A percentile compares a stretch with the other conserved stretches of the same genome.
Conservation (phyloP, 2,888 invertebrate genomes). For the Dicyrtoma fusca region DNA sequence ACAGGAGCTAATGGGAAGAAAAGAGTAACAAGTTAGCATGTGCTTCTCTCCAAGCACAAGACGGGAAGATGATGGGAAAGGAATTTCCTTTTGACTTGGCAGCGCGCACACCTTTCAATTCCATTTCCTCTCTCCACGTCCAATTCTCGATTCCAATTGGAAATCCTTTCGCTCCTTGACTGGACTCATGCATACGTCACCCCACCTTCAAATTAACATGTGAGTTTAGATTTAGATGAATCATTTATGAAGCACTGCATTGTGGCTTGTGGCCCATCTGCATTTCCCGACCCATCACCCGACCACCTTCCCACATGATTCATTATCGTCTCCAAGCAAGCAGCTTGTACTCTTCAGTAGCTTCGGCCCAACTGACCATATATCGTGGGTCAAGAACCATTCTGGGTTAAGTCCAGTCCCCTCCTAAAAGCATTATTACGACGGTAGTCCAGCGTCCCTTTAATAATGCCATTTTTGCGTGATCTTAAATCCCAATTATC, state of each 20-base stretch:
- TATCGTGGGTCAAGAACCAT: no score
- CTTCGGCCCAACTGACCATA: no score
- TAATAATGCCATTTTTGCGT: no score
- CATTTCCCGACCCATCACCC: background rate
- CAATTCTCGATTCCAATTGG: conserved; percentile 22
- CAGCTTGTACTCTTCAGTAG: background rate
- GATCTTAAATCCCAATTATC: no score
- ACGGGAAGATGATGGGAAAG: background rate
- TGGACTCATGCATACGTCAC: background rate
- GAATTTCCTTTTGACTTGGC: background rate
- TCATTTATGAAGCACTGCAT: background rate
- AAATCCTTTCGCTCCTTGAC: no score
- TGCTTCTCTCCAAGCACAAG: no score
- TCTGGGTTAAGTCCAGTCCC: no score
- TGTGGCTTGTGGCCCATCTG: background rate
- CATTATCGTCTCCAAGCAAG: background rate
- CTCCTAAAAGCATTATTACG: no score
- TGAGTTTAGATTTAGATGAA: conserved; percentile 21
- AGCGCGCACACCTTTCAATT: background rate
- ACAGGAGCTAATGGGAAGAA: no score
- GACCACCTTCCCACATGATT: background rate
- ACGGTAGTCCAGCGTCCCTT: no score
- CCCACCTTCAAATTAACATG: conserved; percentile 33
- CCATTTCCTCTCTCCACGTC: background rate
- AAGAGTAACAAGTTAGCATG: no score